Evolutionary conservation across 2,888 invertebrate genomes (phyloP).

Genomic region (Gari tellinella): DNA sequence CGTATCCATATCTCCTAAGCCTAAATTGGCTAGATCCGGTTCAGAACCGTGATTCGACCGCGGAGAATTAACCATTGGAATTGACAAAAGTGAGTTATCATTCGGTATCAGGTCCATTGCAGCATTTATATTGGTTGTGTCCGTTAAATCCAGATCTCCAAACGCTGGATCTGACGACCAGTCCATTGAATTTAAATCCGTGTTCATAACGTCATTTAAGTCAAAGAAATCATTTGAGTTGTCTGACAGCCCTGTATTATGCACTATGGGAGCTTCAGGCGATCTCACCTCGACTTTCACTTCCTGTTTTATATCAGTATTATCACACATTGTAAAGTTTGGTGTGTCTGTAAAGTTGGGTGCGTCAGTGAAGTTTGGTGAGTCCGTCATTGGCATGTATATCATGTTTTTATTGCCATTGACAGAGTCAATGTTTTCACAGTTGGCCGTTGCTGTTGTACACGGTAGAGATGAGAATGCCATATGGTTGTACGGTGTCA

Average conservation of each 20-base stretch:
- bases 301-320: no score
- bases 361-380: no score
- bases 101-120: conserved; percentile 62
- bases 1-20: conserved; percentile 72
- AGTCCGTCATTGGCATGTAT: no score
- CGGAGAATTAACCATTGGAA: conserved; percentile 58
- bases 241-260: conserved; percentile 18
- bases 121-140: conserved; percentile 63
- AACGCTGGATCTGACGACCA: conserved; percentile 77
- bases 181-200: conserved; percentile 77
- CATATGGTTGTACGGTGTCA: conserved; percentile 7
- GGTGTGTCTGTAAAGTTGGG: no score
- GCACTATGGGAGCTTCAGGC: conserved; percentile 19
- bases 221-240: conserved; percentile 68
- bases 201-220: conserved; percentile 74
- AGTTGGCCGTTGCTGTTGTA: no score
- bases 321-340: no score
- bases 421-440: background rate
- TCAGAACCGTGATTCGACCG: conserved; percentile 75
- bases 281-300: conserved; percentile 40
- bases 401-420: conserved; percentile 3
- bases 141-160: conserved; percentile 71
- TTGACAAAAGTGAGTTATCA: conserved; percentile 58
- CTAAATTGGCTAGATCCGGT: conserved; percentile 75
- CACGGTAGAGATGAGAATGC: background rate